Conservation (phyloP, 2,113 vertebrate genomes). For the Zapus hudsonius region DNA sequence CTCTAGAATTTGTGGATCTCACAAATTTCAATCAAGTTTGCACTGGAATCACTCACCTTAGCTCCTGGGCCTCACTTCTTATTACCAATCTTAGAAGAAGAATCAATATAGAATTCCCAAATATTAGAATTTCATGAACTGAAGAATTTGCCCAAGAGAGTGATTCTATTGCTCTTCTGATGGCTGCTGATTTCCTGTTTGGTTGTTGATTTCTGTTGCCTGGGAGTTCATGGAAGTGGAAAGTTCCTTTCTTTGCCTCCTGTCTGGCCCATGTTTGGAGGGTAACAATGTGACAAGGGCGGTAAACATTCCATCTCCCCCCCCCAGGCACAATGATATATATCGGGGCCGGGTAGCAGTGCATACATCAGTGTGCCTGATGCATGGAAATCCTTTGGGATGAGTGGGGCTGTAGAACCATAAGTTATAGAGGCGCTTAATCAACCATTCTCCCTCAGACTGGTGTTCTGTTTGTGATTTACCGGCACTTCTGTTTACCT, state of each 20-base stretch:
- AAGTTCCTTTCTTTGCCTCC: constrained; percentile 35
- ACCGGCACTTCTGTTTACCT: constrained; percentile 79
- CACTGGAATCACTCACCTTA: background rate
- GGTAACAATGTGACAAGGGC: constrained; percentile 57
- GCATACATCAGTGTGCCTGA: constrained; percentile 56
- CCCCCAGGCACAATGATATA: constrained; percentile 40
- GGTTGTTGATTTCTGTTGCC: constrained; percentile 42
- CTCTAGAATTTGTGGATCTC: background rate
- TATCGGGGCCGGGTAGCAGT: background rate
- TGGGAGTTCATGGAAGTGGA: constrained; percentile 16
- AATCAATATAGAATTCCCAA: background rate
- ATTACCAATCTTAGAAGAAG: background rate
- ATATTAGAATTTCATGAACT: constrained; percentile 1
- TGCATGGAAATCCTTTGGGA: constrained; percentile 75
- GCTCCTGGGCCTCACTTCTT: background rate
- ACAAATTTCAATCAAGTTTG: background rate
- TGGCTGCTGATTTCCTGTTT: background rate
- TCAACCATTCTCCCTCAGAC: constrained; percentile 71
- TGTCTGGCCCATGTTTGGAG: background rate
- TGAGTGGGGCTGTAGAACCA: constrained; percentile 59
- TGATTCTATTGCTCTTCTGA: background rate
- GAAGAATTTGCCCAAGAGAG: background rate
- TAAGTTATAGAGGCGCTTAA: constrained; percentile 74
- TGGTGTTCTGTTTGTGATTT: constrained; percentile 65
- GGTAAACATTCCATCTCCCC: constrained; percentile 64